A percentile compares a stretch with the other conserved stretches of the same genome.
Conservation (phyloP, 2,888 invertebrate genomes). For the Melieria picta region DNA sequence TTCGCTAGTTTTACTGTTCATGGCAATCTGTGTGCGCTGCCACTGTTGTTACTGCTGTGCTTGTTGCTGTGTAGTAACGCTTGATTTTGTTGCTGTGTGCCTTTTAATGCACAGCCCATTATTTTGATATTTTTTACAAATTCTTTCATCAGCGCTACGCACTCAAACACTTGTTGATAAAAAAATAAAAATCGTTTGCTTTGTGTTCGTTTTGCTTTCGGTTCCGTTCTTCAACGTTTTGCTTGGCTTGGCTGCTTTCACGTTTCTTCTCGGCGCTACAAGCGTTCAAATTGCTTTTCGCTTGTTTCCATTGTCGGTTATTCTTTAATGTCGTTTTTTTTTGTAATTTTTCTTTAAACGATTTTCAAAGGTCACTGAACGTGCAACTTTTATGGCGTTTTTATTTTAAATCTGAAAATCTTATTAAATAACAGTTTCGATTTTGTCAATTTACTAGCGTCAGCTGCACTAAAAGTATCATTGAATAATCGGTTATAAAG, state of each 20-base stretch:
- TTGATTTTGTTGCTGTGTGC: neutral
- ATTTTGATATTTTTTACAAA: neutral
- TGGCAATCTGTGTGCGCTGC: slow-evolving; percentile 4
- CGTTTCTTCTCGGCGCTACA: neutral
- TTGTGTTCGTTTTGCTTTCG: slow-evolving; percentile 1
- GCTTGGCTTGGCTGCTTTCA: neutral
- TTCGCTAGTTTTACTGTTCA: slow-evolving; percentile 17
- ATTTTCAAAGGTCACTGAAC: no score
- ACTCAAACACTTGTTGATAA: slow-evolving; percentile 26
- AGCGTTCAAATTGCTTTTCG: slow-evolving; percentile 13
- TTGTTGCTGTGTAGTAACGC: neutral
- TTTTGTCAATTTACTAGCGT: no score
- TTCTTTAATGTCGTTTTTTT: no score
- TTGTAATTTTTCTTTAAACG: no score
- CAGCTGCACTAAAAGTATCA: no score
- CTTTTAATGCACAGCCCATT: slow-evolving; percentile 10
- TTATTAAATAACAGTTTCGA: no score
- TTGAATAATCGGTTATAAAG: no score
- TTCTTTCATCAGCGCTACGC: neutral
- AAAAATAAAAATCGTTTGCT: slow-evolving; percentile 18
- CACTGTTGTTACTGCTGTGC: neutral
- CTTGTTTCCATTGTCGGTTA: neutral
- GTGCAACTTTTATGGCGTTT: no score
- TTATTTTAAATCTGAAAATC: no score
- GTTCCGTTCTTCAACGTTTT: neutral